Evolutionary conservation across 2,113 vertebrate genomes (phyloP).

Genomic region (Parotia lawesii): DNA sequence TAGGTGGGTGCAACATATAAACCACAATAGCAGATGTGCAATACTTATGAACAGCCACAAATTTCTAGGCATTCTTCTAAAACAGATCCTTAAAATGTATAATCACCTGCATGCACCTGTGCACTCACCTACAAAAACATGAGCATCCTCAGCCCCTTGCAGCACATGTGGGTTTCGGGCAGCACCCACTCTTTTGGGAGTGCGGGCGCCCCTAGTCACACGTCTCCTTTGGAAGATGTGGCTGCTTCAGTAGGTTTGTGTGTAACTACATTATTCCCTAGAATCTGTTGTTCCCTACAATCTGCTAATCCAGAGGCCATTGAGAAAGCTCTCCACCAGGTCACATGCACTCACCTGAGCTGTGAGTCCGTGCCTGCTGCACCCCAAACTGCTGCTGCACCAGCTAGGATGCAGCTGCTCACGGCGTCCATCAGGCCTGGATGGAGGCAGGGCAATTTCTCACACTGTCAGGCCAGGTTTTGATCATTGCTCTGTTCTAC

Average conservation of each 20-base stretch:
- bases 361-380: background rate
- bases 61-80: background rate
- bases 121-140: background rate
- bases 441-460: background rate
- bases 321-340: background rate
- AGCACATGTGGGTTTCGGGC: background rate
- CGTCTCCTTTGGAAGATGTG: fast-evolving
- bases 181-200: background rate
- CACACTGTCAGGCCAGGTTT: background rate
- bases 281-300: background rate
- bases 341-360: fast-evolving
- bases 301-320: background rate
- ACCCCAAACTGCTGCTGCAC: background rate
- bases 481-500: background rate
- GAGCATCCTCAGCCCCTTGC: background rate
- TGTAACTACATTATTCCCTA: background rate
- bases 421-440: fast-evolving
- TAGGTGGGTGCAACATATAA: background rate
- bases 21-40: background rate
- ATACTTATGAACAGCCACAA: background rate
- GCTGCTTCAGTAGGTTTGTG: background rate
- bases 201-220: too few species aligned
- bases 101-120: background rate
- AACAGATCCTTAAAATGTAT: background rate
- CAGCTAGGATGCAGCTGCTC: background rate